Percentiles rank a stretch among this genome's conserved stretches.
These are phyloP conservation scores for Frankliniella fusca DNA, from an alignment of 2,888 invertebrate genomes.

Conservation along the genomic window DNA sequence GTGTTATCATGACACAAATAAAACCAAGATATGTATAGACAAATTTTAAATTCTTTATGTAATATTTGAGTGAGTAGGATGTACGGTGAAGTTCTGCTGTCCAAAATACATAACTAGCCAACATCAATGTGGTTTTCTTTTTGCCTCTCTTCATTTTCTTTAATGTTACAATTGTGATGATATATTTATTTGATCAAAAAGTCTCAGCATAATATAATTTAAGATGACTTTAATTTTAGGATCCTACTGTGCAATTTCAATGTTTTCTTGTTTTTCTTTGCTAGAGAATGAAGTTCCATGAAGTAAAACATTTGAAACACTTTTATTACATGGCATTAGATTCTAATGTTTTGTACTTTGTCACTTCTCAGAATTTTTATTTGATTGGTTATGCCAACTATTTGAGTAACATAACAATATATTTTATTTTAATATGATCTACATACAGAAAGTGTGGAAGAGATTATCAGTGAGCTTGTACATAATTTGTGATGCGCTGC, in stretches of 20 bases:
- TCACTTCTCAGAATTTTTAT: constrained; percentile 17
- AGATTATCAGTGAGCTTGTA: constrained; percentile 22
- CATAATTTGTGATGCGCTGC: constrained; percentile 12
- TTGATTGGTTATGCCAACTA: constrained; percentile 23
- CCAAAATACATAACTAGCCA: constrained; percentile 8
- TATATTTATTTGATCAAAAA: constrained; percentile 25
- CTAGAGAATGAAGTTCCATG: constrained; percentile 3
- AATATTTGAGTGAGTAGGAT: constrained; percentile 7
- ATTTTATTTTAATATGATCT: constrained; percentile 25
- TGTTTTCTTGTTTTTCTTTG: constrained; percentile 17
- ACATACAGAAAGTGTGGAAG: constrained; percentile 5
- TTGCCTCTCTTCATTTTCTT: constrained; percentile 19
- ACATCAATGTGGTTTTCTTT: constrained; percentile 6
- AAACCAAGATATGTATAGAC: not conserved
- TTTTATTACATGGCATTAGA: not conserved
- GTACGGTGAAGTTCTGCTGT: constrained; percentile 4
- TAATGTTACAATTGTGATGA: constrained; percentile 4
- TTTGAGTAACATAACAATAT: not conserved
- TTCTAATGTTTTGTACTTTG: too few relatives aligned
- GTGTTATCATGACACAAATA: not conserved
- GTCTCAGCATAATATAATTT: constrained; percentile 17
- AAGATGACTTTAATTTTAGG: not conserved
- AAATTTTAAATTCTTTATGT: not conserved
- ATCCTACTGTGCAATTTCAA: not conserved
- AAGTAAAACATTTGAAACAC: not conserved